Evolutionary conservation across 2,888 invertebrate genomes (phyloP).

Genomic region (Busseola fusca): DNA sequence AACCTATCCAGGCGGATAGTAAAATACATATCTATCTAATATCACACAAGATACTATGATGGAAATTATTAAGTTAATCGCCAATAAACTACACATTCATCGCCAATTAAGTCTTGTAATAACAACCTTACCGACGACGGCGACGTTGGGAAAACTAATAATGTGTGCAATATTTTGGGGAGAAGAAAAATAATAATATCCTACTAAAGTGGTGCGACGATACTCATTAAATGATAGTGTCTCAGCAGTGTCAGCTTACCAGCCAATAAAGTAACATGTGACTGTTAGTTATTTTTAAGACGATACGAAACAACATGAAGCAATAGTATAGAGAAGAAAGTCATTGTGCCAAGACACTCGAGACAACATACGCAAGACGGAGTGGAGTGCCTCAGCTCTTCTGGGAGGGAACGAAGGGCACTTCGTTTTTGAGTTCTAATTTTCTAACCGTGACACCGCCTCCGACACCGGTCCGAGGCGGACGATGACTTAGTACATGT

Average conservation of each 20-base stretch:
- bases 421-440: conserved; percentile 79
- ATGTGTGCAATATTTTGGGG: conserved; percentile 50
- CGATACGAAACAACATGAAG: conserved; percentile 60
- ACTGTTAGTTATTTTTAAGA: conserved; percentile 63
- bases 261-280: conserved; percentile 66
- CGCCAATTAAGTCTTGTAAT: conserved; percentile 38
- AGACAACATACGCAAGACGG: conserved; percentile 72
- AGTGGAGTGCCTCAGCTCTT: conserved; percentile 69
- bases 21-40: conserved; percentile 18
- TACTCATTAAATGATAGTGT: conserved; percentile 64
- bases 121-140: conserved; percentile 17
- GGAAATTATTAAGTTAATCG: conserved; percentile 32
- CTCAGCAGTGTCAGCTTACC: conserved; percentile 62
- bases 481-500: conserved; percentile 70
- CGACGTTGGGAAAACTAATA: conserved; percentile 29
- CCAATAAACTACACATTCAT: conserved; percentile 52
- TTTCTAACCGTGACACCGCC: conserved; percentile 71
- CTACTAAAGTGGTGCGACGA: conserved; percentile 21
- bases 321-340: conserved; percentile 60
- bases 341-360: conserved; percentile 68
- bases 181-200: conserved; percentile 57
- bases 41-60: conserved; percentile 21
- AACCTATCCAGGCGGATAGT: neutral
- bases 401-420: conserved; percentile 73
- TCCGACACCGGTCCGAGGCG: conserved; percentile 60